Percentiles rank a stretch among this genome's conserved stretches.
Evolutionary conservation across 2,113 vertebrate genomes (phyloP).

Genomic region (Gobius niger): DNA sequence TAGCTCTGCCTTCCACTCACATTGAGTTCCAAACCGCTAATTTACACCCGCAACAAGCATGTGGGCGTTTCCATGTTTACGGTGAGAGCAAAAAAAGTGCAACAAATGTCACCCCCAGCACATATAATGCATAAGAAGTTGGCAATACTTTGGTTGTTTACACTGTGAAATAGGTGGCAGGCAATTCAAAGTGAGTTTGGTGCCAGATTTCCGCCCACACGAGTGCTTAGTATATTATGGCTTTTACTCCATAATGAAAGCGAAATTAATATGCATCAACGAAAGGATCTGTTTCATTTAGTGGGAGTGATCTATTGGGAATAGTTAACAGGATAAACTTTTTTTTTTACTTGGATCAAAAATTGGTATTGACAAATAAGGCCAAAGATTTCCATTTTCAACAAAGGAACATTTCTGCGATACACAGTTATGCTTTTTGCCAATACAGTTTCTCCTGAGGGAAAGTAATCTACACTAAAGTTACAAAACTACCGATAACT

Average conservation of each 20-base stretch:
- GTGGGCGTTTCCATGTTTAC: background rate
- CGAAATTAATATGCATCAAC: background rate
- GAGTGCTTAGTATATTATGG: background rate
- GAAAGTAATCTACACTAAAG: no score
- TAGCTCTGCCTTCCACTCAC: background rate
- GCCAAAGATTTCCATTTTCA: no score
- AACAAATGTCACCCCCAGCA: background rate
- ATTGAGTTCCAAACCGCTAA: background rate
- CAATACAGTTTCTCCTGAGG: no score
- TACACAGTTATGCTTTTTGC: no score
- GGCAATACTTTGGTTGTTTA: constrained; percentile 13
- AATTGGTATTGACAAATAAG: no score
- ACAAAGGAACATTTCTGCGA: no score
- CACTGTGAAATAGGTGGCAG: constrained; percentile 16
- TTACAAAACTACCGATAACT: no score
- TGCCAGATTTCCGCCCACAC: constrained; percentile 14
- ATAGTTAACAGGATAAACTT: no score
- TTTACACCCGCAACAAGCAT: background rate
- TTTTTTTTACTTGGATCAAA: no score
- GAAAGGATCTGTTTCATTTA: background rate
- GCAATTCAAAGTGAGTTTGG: constrained; percentile 9
- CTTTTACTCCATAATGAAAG: constrained; percentile 1
- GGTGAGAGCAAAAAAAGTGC: background rate
- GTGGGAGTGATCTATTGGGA: background rate
- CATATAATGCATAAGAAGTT: constrained; percentile 5